Percentiles rank a stretch among this genome's conserved stretches.
Evolutionary conservation across 1,140 invertebrate genomes (phyloP).

Genomic region (Heliconius congener): DNA sequence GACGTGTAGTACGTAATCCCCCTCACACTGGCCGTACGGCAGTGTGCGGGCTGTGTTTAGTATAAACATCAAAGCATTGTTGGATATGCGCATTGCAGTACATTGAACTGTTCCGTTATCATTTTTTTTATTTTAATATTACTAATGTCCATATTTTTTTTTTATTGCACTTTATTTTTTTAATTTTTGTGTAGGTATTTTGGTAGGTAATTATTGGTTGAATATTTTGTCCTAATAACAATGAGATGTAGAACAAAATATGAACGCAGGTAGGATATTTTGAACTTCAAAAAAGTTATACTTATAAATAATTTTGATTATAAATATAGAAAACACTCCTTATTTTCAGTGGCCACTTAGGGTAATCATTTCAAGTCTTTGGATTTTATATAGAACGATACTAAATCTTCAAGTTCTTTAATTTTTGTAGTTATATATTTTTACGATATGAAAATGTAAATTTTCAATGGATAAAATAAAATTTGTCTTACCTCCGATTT

Average conservation of each 20-base stretch:
- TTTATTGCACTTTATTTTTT: too few species aligned
- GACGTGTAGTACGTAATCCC: background rate
- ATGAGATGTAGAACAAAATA: too few species aligned
- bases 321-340: background rate
- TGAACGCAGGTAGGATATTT: too few species aligned
- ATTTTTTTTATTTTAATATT: background rate
- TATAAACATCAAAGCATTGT: constrained; percentile 3
- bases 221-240: too few species aligned
- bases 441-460: background rate
- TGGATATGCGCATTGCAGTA: constrained; percentile 10
- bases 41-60: too few species aligned
- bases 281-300: too few species aligned
- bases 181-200: too few species aligned
- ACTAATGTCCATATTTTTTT: background rate
- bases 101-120: constrained; percentile 5
- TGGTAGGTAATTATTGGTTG: too few species aligned
- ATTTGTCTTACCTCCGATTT: background rate
- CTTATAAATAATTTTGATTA: too few species aligned
- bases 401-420: background rate
- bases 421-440: background rate
- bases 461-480: background rate
- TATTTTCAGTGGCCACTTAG: background rate
- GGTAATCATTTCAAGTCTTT: background rate
- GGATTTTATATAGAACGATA: background rate
- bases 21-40: background rate